Evolutionary conservation across 2,113 vertebrate genomes (phyloP), one percentile per base, ranked within the genome.

Genomic region (Vidua macroura): DNA sequence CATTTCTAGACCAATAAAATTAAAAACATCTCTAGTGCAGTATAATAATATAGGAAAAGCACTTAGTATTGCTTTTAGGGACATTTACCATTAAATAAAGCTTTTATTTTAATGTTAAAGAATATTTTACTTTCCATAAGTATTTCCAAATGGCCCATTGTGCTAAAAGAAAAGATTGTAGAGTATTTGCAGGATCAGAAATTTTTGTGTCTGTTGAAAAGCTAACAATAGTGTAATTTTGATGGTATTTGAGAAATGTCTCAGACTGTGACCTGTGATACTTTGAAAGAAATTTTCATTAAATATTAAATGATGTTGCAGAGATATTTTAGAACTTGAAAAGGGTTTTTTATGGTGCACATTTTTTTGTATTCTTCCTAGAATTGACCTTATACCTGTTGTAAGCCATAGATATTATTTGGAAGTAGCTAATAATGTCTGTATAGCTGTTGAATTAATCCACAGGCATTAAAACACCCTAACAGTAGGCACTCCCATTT

Each of bases 1-100:
- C 56, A 53, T 81, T 92, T 93, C 55, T 87, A 82, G 66, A 86
- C 25, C 28, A 60, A 30, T 77, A 91, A 92, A 70, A 93, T 94
- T 87, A 86, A 91, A 89, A 96, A 39, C 31, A 66, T 88, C 21
- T 68, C 44, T 77, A 28, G 41, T 90, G 74, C 51, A 80, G 23
- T 95, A 33, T 86, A 86, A 73, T 84, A 68, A 55, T 67, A 33
- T 64, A 51, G 56, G 35, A 82, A 66, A 91, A 91, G n/a, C 83
- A 86, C 63, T 96, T 92, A 60, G 31, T 62, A 20, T 89, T 95
- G 76, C 63, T 96, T 97, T 60, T 93, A 95, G 76, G n/a, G 43
- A 74, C 46, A 69, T 91, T 94, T 88, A 58, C 73, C 44, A 80
- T 91, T 88, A 77, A 76, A 87, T 80, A 46, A 74, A 39, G 49